These are phyloP conservation scores for Sinotaia quadrata DNA, from an alignment of 2,888 invertebrate genomes.

Conservation along the genomic window DNA sequence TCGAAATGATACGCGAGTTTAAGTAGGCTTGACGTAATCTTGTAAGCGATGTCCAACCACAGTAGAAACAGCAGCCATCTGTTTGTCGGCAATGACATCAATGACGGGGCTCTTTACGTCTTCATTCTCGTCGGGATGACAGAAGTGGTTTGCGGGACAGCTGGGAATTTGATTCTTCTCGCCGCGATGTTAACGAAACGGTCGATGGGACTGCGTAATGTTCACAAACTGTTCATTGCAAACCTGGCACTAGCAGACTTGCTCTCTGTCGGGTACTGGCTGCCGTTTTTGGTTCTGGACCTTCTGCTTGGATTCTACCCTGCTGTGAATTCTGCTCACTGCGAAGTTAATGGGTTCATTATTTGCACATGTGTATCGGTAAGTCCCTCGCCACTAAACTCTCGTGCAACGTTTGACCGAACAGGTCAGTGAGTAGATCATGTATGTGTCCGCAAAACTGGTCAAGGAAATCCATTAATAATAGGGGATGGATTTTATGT, in stretches of 20 bases:
- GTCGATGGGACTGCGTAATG: slow-evolving; percentile 13
- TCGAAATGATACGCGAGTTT: too few species aligned
- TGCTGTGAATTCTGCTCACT: slow-evolving; percentile 7
- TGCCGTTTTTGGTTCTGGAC: slow-evolving; percentile 25
- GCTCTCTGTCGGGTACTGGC: slow-evolving; percentile 26
- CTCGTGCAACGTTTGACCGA: too few species aligned
- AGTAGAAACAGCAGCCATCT: too few species aligned
- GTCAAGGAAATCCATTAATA: too few species aligned
- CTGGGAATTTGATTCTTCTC: slow-evolving; percentile 2
- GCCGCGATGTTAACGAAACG: neutral
- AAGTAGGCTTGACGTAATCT: too few species aligned
- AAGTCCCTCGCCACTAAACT: too few species aligned
- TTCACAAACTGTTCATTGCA: slow-evolving; percentile 31
- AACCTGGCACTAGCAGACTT: slow-evolving; percentile 32
- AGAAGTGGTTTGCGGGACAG: slow-evolving; percentile 6
- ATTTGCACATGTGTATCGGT: neutral
- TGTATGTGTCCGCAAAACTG: too few species aligned
- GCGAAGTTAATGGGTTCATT: slow-evolving; percentile 13
- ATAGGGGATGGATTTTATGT: too few species aligned
- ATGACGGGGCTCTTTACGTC: neutral
- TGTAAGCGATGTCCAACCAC: too few species aligned
- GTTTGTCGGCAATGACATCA: too few species aligned
- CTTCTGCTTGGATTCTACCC: slow-evolving; percentile 16
- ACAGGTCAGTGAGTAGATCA: too few species aligned
- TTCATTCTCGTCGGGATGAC: neutral